Evolutionary conservation across 2,797 vertebrate species (phyloP).

Genomic region (Poecilia gillii): DNA sequence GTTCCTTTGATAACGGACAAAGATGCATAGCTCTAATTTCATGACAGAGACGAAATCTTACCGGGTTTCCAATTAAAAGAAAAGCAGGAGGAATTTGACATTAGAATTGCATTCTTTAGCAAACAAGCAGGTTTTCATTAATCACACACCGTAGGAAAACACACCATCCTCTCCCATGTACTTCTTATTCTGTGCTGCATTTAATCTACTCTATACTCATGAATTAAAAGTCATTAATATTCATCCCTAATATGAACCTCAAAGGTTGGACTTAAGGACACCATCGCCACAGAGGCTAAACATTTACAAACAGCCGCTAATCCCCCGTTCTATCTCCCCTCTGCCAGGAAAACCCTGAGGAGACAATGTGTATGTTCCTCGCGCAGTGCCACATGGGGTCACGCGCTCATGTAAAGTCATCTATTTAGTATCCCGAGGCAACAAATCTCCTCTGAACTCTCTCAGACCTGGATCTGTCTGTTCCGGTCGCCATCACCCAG

Average conservation of each 20-base stretch:
- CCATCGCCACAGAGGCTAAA: constrained; percentile 34
- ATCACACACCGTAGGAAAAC: background rate
- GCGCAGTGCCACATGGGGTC: constrained; percentile 53
- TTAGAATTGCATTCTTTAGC: constrained; percentile 2
- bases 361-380: constrained; percentile 55
- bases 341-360: constrained; percentile 50
- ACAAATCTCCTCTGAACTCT: constrained; percentile 63
- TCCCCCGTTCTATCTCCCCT: constrained; percentile 31
- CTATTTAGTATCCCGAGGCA: constrained; percentile 67
- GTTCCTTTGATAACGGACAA: constrained; percentile 46
- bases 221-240: constrained; percentile 38
- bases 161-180: constrained; percentile 11
- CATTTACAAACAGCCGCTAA: constrained; percentile 39
- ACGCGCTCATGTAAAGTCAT: constrained; percentile 74
- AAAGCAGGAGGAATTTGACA: background rate
- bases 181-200: constrained; percentile 12
- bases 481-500: constrained; percentile 67
- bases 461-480: constrained; percentile 79
- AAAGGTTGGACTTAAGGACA: constrained; percentile 27
- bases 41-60: constrained; percentile 19
- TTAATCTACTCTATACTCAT: constrained; percentile 25
- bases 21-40: constrained; percentile 52
- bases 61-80: constrained; percentile 20
- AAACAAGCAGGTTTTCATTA: constrained; percentile 11
- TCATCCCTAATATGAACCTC: constrained; percentile 34